Evolutionary conservation across 1,140 invertebrate genomes (phyloP).

Genomic region (Penaeus chinensis): DNA sequence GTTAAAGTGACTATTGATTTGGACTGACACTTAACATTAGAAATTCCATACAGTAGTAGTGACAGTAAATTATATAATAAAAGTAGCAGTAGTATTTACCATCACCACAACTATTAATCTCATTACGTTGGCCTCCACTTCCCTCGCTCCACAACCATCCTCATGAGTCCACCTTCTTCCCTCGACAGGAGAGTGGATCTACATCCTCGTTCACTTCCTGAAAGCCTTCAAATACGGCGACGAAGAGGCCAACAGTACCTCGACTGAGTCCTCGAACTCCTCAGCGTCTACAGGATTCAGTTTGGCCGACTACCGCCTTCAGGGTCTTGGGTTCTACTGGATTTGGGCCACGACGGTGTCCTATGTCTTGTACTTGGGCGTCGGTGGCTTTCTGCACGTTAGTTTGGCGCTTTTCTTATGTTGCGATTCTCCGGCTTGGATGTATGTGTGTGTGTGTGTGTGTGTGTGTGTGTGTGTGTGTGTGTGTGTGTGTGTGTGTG

Average conservation of each 20-base stretch:
- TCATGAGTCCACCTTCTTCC: constrained; percentile 16
- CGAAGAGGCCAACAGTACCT: constrained; percentile 41
- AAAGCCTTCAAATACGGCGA: constrained; percentile 70
- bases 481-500: too few species aligned
- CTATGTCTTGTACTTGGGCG: constrained; percentile 72
- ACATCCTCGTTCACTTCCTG: constrained; percentile 73
- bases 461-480: not conserved
- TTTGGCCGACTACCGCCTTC: constrained; percentile 69
- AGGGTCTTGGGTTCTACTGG: constrained; percentile 70
- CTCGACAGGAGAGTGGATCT: constrained; percentile 76
- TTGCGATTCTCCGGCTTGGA: not conserved
- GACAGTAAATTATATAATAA: not conserved
- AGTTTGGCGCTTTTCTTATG: constrained; percentile 2
- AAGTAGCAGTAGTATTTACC: constrained; percentile 2
- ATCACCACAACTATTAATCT: not conserved
- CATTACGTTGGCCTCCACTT: constrained; percentile 11
- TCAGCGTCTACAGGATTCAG: constrained; percentile 14
- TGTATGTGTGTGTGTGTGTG: not conserved
- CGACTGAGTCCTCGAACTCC: not conserved
- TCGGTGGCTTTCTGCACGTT: constrained; percentile 62
- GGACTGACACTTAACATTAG: too few species aligned
- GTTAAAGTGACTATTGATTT: too few species aligned
- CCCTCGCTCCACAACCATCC: not conserved
- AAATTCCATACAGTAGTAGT: not conserved
- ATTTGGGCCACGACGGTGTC: constrained; percentile 71